phyloP scores from a whole-genome alignment of 2,797 vertebrate species.

The Echeneis naucrates region DNA sequence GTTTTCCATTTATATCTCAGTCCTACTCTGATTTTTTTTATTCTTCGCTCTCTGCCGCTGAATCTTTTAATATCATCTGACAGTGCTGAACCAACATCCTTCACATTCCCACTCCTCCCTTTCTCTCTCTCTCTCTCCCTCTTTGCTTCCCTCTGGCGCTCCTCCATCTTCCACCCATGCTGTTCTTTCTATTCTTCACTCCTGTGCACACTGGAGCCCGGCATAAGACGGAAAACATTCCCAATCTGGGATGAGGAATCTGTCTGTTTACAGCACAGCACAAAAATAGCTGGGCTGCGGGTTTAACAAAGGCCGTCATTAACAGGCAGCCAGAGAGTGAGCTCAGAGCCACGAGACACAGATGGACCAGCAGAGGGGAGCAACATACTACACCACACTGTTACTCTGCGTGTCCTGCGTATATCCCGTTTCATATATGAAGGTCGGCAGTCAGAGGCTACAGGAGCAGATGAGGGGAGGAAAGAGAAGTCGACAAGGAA shows the following conservation, averaged over 20 bases:
- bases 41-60: background rate
- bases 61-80: background rate
- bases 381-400: conserved; percentile 39
- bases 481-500: background rate
- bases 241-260: conserved; percentile 81
- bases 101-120: background rate
- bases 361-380: conserved; percentile 66
- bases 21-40: background rate
- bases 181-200: conserved; percentile 13
- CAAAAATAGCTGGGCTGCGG: conserved; percentile 84
- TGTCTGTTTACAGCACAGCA: conserved; percentile 81
- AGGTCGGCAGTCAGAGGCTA: conserved; percentile 10
- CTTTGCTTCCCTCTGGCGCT: background rate
- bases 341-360: conserved; percentile 54
- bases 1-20: background rate
- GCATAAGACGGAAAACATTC: conserved; percentile 74
- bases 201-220: conserved; percentile 8
- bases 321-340: conserved; percentile 65
- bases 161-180: background rate
- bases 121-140: background rate
- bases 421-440: background rate
- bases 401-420: background rate
- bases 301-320: conserved; percentile 86
- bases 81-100: background rate
- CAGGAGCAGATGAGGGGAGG: background rate